phyloP scores from a whole-genome alignment of 92 coral and sea anemone genomes.

The Porites evermanni region DNA sequence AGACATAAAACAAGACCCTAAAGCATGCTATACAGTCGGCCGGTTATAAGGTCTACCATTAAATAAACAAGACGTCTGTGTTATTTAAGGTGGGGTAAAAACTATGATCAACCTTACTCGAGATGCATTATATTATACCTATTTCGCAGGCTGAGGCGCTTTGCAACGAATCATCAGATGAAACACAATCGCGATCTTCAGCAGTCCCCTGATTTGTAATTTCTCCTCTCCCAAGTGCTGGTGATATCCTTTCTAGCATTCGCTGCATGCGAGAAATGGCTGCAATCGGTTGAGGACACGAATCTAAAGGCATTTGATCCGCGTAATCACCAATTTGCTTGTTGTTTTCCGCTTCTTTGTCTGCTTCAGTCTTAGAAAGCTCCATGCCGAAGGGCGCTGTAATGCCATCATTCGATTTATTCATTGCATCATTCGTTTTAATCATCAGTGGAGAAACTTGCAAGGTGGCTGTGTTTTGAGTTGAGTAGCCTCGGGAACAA shows the following conservation, averaged over 20 bases:
- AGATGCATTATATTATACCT: background rate
- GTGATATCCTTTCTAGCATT: constrained; percentile 12
- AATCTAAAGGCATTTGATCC: background rate
- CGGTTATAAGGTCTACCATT: too few species aligned
- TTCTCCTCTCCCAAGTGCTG: background rate
- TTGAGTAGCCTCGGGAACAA: background rate
- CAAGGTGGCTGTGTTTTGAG: background rate
- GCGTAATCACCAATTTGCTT: background rate
- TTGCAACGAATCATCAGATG: background rate
- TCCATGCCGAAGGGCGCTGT: background rate
- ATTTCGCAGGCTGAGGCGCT: background rate
- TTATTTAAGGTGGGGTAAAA: too few species aligned
- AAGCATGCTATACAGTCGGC: too few species aligned
- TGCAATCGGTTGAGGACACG: background rate
- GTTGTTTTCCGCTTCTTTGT: background rate
- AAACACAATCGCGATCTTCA: background rate
- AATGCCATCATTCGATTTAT: background rate
- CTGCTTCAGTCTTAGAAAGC: background rate
- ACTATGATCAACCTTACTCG: too few species aligned
- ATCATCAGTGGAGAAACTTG: background rate
- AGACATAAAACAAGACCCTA: too few species aligned
- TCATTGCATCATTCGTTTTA: background rate
- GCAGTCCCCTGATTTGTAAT: background rate
- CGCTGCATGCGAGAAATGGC: constrained; percentile 22
- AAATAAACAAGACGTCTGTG: too few species aligned